Base-by-base conservation (phyloP, 2,797 vertebrate species). In the Anguilla obscura region DNA sequence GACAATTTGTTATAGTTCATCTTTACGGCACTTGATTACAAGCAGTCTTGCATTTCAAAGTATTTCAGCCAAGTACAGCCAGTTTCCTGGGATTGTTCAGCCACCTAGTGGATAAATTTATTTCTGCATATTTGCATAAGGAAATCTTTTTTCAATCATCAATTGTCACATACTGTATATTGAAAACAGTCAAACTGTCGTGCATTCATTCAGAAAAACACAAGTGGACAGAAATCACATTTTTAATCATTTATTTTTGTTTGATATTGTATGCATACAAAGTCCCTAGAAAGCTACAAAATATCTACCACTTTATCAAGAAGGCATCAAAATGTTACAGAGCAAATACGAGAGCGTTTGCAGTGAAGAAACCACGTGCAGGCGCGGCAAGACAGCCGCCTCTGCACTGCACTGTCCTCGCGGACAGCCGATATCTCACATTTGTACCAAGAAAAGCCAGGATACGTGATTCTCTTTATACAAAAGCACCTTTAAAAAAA, bases 221-320 rank as follows among this genome's bases (percentile, higher is more conserved):
- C 71, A 56, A 82, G 36, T 36, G 40, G 66, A 84, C 8, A 84
- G 24, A 90, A 36, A 85, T 33, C 48, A 40, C 88, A 76, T 91
- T 93, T 93, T 94, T 95, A 95, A 69, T 95, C 95, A 96, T 99
- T 98, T 99, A 98, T 99, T 99, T 97, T 97, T 97, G 96, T 98
- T 97, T 96, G 98, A 98, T 98, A 97, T 97, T 97, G 97, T 98
- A 98, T 99, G 98, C 98, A 99, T 99, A 99, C 97, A 99, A 99
- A 99, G 97, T 97, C 97, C 98, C 98, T 99, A 99, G 97, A 99
- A 99, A 99, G 98, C 98, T 99, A 99, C 98, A 99, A 99, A 99
- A 99, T 98, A 97, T 98, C 97, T 97, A 99, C 97, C 97, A 98
- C 97, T 97, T 98, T 97, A 97, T 98, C 97, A 97, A 98, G 98